Percentiles rank a stretch among this genome's conserved stretches.
Evolutionary conservation across 2,888 invertebrate species (phyloP).

Genomic region (Andricus quercusramuli): DNA sequence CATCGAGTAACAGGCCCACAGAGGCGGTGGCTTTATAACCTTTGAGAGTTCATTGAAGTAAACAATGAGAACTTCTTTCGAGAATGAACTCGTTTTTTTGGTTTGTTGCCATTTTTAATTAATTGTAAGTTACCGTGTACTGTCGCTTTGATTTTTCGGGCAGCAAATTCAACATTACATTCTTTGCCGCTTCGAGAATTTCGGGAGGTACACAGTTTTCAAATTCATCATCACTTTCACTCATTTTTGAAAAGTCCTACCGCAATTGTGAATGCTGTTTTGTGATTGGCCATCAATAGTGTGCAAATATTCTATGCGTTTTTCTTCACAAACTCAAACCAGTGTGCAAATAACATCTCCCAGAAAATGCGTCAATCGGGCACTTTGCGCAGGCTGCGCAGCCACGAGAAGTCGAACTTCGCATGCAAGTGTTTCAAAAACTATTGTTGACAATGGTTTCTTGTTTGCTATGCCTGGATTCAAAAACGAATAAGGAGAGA

Average conservation of each 20-base stretch:
- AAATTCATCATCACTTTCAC: no score
- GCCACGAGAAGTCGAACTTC: no score
- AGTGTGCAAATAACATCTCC: no score
- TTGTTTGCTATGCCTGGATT: no score
- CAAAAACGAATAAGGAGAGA: no score
- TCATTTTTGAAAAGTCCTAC: no score
- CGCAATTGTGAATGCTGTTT: no score
- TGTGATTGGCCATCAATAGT: background rate
- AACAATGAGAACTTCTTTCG: background rate
- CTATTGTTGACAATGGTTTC: no score
- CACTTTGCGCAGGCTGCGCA: background rate
- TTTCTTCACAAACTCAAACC: background rate
- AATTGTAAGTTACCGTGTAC: background rate
- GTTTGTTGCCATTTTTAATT: background rate
- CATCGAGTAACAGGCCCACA: background rate
- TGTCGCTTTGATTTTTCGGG: background rate
- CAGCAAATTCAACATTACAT: no score
- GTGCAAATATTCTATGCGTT: background rate
- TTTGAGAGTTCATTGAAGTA: background rate
- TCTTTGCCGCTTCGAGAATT: no score
- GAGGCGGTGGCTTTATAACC: background rate
- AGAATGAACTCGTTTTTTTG: background rate
- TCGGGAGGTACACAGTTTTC: no score
- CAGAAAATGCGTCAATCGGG: slow-evolving; percentile 38
- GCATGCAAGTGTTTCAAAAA: no score